These are phyloP conservation scores for Phalacrocorax brasilianus DNA, from an alignment of 2,113 vertebrate genomes.

Conservation along the genomic window DNA sequence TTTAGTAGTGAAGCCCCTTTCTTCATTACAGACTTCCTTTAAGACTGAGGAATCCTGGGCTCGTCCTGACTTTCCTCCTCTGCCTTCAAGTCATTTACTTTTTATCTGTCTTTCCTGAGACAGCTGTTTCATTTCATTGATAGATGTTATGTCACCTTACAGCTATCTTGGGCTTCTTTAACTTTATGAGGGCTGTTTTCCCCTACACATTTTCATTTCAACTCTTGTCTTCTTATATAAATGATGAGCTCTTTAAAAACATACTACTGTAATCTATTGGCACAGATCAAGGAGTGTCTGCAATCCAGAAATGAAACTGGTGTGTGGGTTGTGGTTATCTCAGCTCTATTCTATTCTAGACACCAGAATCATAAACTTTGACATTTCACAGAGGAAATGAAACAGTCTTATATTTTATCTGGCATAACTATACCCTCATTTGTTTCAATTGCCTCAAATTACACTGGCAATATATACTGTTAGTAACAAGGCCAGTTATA, in stretches of 20 bases:
- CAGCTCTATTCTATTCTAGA: slow-evolving; percentile 29
- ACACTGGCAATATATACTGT: slow-evolving; percentile 13
- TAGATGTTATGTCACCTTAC: slow-evolving; percentile 83
- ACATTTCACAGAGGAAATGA: slow-evolving; percentile 43
- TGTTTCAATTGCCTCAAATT: slow-evolving; percentile 60
- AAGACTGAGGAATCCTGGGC: not conserved
- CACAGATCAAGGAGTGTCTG: slow-evolving; percentile 26
- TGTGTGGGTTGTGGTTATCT: slow-evolving; percentile 53
- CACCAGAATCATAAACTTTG: slow-evolving; percentile 50
- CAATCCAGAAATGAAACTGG: slow-evolving; percentile 21
- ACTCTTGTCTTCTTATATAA: slow-evolving; percentile 67
- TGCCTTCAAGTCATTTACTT: slow-evolving; percentile 79
- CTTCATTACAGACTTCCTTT: not conserved
- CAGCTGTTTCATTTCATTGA: slow-evolving; percentile 86
- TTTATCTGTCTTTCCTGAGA: slow-evolving; percentile 80
- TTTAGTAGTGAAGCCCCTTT: not conserved
- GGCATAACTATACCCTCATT: slow-evolving; percentile 12
- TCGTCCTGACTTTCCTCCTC: slow-evolving; percentile 33
- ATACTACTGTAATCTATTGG: slow-evolving; percentile 43
- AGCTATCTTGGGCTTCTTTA: slow-evolving; percentile 76
- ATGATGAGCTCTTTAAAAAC: slow-evolving; percentile 67
- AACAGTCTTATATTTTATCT: slow-evolving; percentile 39
- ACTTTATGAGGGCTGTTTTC: slow-evolving; percentile 78
- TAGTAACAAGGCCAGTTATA: slow-evolving; percentile 28
- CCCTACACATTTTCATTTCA: slow-evolving; percentile 70